Evolutionary conservation across 2,797 vertebrate species (phyloP).

Genomic region (Lepus oiostolus): DNA sequence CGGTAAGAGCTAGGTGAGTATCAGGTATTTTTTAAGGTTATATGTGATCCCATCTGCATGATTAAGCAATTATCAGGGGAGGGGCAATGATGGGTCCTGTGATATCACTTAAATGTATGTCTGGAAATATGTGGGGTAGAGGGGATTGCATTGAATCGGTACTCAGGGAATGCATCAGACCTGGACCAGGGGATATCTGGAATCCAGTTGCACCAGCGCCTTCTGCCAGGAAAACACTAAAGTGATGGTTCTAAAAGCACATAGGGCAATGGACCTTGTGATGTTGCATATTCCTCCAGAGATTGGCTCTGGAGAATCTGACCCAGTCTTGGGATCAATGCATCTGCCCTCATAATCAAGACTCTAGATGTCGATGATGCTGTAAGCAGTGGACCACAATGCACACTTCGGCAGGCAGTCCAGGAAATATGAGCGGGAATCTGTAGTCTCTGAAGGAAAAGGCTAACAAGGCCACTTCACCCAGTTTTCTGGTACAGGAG

Average conservation of each 20-base stretch:
- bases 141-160: not conserved
- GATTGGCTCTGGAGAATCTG: not conserved
- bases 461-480: not conserved
- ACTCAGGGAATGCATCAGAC: not conserved
- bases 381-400: not conserved
- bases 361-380: not conserved
- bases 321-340: not conserved
- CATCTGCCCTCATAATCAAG: not conserved
- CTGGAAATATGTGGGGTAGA: not conserved
- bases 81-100: not conserved
- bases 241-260: not conserved
- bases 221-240: not conserved
- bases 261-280: not conserved
- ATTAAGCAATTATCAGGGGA: not conserved
- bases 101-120: not conserved
- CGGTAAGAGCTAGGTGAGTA: not conserved
- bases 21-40: not conserved
- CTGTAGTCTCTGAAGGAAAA: not conserved
- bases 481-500: not conserved
- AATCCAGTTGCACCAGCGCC: not conserved
- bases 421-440: not conserved
- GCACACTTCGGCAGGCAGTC: not conserved
- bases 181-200: not conserved
- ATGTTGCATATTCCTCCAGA: not conserved
- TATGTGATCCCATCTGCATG: not conserved